Percentiles rank a stretch among this genome's conserved stretches.
Conservation (phyloP, 1,140 invertebrate species). For the Drosophila serrata region DNA sequence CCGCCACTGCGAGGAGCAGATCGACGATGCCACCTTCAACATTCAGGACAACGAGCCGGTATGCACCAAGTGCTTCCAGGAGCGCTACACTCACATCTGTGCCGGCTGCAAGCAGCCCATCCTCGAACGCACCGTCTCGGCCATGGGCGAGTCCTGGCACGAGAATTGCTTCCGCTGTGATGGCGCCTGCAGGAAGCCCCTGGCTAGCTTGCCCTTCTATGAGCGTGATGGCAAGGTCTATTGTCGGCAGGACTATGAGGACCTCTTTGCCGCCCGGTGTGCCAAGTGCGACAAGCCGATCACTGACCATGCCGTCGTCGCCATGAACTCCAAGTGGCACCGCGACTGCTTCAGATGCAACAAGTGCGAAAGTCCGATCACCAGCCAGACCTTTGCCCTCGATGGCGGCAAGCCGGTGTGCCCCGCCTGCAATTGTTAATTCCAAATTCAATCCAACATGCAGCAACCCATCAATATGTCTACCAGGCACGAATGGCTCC, state of each 20-base stretch:
- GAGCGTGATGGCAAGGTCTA: conserved; percentile 90
- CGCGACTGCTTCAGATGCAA: conserved; percentile 89
- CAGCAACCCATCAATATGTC: neutral
- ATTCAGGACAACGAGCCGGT: conserved; percentile 89
- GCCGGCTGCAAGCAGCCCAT: conserved; percentile 90
- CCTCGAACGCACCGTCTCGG: conserved; percentile 88
- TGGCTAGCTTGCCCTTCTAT: conserved; percentile 90
- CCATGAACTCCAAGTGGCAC: conserved; percentile 90
- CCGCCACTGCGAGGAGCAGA: conserved; percentile 88
- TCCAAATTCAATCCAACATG: neutral
- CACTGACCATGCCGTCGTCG: conserved; percentile 88
- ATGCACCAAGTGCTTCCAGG: conserved; percentile 90
- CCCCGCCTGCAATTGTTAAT: conserved; percentile 78
- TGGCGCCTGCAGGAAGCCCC: conserved; percentile 89
- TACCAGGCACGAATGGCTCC: neutral
- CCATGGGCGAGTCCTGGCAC: conserved; percentile 93
- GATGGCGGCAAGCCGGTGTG: conserved; percentile 88
- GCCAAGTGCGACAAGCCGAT: conserved; percentile 91
- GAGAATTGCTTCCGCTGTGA: conserved; percentile 94
- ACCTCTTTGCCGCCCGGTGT: conserved; percentile 92
- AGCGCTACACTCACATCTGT: conserved; percentile 90
- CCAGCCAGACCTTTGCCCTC: conserved; percentile 87
- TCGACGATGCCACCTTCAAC: conserved; percentile 89
- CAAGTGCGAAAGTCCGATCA: conserved; percentile 88
- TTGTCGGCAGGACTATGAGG: conserved; percentile 91